Evolutionary conservation across 2,888 invertebrate species (phyloP).

Genomic region (Acleris cristana): DNA sequence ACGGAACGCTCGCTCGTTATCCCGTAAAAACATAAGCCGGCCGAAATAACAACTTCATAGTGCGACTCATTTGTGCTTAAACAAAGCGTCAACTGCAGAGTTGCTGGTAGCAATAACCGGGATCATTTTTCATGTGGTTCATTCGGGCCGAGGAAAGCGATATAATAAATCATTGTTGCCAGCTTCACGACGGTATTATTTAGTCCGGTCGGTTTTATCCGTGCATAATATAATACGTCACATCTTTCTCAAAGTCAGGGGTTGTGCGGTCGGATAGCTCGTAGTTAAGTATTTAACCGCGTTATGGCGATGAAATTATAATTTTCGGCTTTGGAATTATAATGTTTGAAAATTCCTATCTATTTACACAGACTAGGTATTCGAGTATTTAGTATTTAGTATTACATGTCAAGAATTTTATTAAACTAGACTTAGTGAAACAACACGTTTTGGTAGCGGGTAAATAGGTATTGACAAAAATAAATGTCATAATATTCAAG

Average conservation of each 20-base stretch:
- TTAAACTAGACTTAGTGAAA: no score
- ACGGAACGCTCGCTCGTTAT: constrained; percentile 47
- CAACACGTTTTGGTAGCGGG: no score
- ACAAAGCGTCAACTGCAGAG: constrained; percentile 83
- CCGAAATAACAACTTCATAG: constrained; percentile 75
- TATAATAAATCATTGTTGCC: constrained; percentile 83
- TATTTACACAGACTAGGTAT: no score
- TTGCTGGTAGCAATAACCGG: constrained; percentile 78
- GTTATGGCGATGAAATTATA: background rate
- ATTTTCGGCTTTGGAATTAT: background rate
- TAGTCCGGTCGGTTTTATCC: constrained; percentile 75
- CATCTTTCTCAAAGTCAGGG: constrained; percentile 45
- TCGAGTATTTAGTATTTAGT: no score
- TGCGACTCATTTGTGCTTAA: constrained; percentile 82
- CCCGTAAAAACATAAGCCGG: constrained; percentile 69
- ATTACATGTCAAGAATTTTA: no score
- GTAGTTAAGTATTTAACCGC: constrained; percentile 12
- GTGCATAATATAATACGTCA: constrained; percentile 69
- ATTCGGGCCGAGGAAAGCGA: constrained; percentile 80
- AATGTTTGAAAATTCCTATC: background rate
- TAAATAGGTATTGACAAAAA: no score
- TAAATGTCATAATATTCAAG: no score
- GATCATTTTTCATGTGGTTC: constrained; percentile 83
- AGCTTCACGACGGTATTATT: constrained; percentile 80
- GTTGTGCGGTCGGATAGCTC: constrained; percentile 23